Evolutionary conservation across 2,113 vertebrate species (phyloP), one percentile per base, ranked within the genome.

Genomic region (Tylochromis polylepis): DNA sequence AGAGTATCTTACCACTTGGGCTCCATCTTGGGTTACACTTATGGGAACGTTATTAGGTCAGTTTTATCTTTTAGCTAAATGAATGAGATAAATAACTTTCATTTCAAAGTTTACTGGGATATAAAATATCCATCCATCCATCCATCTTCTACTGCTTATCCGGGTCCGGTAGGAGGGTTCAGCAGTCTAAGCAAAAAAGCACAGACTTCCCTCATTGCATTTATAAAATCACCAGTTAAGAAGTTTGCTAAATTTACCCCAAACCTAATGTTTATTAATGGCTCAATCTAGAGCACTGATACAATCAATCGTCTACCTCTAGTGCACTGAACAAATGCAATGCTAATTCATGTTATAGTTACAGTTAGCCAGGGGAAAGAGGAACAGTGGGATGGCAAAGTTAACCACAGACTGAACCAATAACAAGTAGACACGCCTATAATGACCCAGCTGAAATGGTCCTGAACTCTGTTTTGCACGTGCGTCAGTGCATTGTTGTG

Each of bases 231-330:
- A 70, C 4, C n/a, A 70, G 65, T 43, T 12, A 70, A 24, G 65
- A 43, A 0, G 38, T 70, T 70, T 0, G n/a, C 11, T 43, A 16
- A 43, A 24, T 20, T 24, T 70, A 10, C 38, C 38, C 12, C 12
- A 43, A 24, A 24, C 12, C 12, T 24, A 15, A 41, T 0, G 0
- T 1, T 4, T 70, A 70, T 70, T 43, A 43, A 43, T 22, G 65
- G 65, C 3, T 43, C 65, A 43, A 10, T 24, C 36, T 43, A 8
- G 11, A 24, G 38, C 36, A 15, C 36, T 6, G 12, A 70, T 43
- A 10, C 2, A 43, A 16, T 70, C 38, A 27, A 3, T 27, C 7
- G 3, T 14, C 5, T 57, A 24, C 55, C 22, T 7, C 22, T 11
- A 57, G 22, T 57, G 22, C 55, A 14, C 55, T 57, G 55, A 57